These are phyloP conservation scores for Axinella damicornis DNA, from an alignment of 37 sponge, comb jelly and placozoan species.

Conservation along the genomic window DNA sequence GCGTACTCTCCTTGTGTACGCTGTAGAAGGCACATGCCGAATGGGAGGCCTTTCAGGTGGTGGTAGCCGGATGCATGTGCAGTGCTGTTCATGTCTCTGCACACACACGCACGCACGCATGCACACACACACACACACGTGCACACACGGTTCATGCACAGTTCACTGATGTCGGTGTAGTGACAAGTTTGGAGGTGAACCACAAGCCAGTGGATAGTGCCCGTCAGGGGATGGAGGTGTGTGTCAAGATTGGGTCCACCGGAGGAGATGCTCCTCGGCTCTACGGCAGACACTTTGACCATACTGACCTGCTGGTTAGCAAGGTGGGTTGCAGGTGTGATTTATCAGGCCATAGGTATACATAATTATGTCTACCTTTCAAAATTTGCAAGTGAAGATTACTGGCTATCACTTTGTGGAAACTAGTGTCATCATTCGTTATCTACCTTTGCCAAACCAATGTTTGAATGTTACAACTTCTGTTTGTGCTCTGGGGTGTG, in stretches of 20 bases:
- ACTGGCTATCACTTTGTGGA: too few relatives aligned
- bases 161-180: conserved; percentile 85
- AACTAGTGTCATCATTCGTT: too few relatives aligned
- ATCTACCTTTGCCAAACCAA: too few relatives aligned
- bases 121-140: conserved; percentile 27
- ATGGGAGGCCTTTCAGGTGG: too few relatives aligned
- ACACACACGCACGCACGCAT: conserved; percentile 32
- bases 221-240: conserved; percentile 88
- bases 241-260: conserved; percentile 90
- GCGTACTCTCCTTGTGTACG: too few relatives aligned
- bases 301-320: conserved; percentile 93
- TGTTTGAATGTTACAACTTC: too few relatives aligned
- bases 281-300: conserved; percentile 96
- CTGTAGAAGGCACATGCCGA: too few relatives aligned
- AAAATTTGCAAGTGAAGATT: too few relatives aligned
- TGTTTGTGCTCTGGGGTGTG: too few relatives aligned
- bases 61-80: background rate
- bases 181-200: conserved; percentile 88
- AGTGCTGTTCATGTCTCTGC: too few relatives aligned
- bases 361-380: too few relatives aligned
- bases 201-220: conserved; percentile 89
- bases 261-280: conserved; percentile 94
- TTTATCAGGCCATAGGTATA: too few relatives aligned
- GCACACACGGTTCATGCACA: conserved; percentile 35
- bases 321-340: conserved; percentile 66